Base-by-base conservation (phyloP, 2,113 vertebrate species). In the Columbina picui region DNA sequence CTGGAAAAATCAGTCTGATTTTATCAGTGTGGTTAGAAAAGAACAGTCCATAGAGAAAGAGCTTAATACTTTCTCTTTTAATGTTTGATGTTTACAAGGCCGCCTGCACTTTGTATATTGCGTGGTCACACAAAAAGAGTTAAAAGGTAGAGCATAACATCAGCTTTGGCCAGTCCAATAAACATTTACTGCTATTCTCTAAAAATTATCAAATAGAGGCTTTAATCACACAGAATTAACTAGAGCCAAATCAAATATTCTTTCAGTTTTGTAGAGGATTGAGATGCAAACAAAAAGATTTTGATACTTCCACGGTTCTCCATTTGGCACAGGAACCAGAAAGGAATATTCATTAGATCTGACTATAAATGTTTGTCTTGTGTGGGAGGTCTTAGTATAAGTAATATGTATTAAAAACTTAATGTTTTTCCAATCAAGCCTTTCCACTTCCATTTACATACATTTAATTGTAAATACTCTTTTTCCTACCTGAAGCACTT, bases 351-450 rank as follows among this genome's bases (percentile, higher is more conserved):
- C 61, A 93, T 84, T 80, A 96, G 32, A 86, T 76, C 56, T 43
- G 93, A 81, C 93, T 97, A 87, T 87, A 94, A 97, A 96, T 18
- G 29, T 93, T 96, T 93, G 61, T 87, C 96, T 89, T 80, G 86
- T 89, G 97, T 98, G 97, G 97, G 97, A 97, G 97, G 59, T 84
- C 97, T 97, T 86, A 91, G 73, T 90, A 95, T 22, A 96, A 96
- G 79, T 95, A 83, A 52, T 97, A 94, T 97, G 94, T 96, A 97
- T 97, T 96, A 97, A 92, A 96, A 95, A 96, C 92, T 96, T 98
- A 97, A 95, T 97, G 39, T 95, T 90, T 89, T 92, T 97, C 98
- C 97, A 98, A 53, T 95, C 86, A 97, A 82, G 96, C 71, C 96
- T 92, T 97, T 95, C 94, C 89, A 97, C 79, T 90, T 80, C 67